A percentile compares a stretch with the other conserved stretches of the same genome.
phyloP scores from a whole-genome alignment of 2,113 vertebrate species.

The Paradisaea rubra region DNA sequence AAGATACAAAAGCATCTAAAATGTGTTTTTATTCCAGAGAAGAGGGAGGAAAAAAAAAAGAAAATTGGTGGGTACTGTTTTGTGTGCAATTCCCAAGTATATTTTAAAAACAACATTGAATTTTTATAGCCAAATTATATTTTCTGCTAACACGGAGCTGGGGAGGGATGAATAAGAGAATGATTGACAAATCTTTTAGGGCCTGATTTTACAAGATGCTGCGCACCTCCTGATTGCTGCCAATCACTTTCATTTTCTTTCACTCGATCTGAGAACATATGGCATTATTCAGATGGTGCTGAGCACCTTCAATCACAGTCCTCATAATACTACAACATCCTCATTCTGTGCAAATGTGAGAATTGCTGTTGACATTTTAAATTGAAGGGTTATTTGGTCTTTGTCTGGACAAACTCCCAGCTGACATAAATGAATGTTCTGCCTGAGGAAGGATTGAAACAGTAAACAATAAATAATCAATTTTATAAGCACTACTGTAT shows the following conservation, averaged over 20 bases:
- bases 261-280: conserved; percentile 45
- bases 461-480: background rate
- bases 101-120: conserved; percentile 53
- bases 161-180: conserved; percentile 42
- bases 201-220: conserved; percentile 63
- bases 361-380: conserved; percentile 53
- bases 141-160: conserved; percentile 29
- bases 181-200: conserved; percentile 67
- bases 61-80: conserved; percentile 42
- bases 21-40: background rate
- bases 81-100: conserved; percentile 52
- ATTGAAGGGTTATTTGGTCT: conserved; percentile 53
- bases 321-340: conserved; percentile 40
- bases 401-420: conserved; percentile 43
- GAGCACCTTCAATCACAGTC: conserved; percentile 56
- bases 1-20: background rate
- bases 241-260: conserved; percentile 58
- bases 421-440: conserved; percentile 10
- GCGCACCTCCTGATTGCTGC: conserved; percentile 58
- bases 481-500: background rate
- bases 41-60: background rate
- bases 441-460: background rate
- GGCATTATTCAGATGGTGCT: conserved; percentile 65
- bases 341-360: conserved; percentile 53
- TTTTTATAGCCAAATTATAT: conserved; percentile 69